Percentiles rank a stretch among this genome's conserved stretches.
These are phyloP conservation scores for Anguilla marmorata DNA, from an alignment of 2,797 vertebrate species.

Conservation along the genomic window DNA sequence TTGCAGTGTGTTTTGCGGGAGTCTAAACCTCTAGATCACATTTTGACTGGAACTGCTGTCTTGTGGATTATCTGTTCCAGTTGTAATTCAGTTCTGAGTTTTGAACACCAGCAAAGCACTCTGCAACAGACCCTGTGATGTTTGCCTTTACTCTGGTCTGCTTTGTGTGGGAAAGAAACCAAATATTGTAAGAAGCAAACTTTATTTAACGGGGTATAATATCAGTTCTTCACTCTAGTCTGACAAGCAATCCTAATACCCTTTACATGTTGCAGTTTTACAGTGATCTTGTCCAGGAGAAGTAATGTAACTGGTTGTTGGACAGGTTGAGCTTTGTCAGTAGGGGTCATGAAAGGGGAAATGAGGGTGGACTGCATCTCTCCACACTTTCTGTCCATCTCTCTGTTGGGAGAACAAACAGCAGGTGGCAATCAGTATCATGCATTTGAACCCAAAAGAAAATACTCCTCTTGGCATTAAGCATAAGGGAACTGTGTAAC, in stretches of 20 bases:
- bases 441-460: neutral
- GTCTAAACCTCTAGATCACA: no score
- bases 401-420: slow-evolving; percentile 53
- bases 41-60: no score
- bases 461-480: neutral
- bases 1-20: no score
- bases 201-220: neutral
- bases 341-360: slow-evolving; percentile 72
- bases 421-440: neutral
- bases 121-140: neutral
- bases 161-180: neutral
- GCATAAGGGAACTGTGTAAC: neutral
- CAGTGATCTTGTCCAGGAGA: neutral
- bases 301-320: neutral
- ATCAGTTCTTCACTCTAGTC: neutral
- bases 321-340: slow-evolving; percentile 40
- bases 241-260: neutral
- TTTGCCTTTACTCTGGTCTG: neutral
- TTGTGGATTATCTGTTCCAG: no score
- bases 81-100: neutral
- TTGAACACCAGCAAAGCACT: neutral
- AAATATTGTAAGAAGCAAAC: neutral
- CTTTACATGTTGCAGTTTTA: neutral
- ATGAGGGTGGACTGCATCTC: slow-evolving; percentile 70
- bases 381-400: slow-evolving; percentile 63